Conservation (phyloP, 2,888 invertebrate species). For the Orchesella flavescens region DNA sequence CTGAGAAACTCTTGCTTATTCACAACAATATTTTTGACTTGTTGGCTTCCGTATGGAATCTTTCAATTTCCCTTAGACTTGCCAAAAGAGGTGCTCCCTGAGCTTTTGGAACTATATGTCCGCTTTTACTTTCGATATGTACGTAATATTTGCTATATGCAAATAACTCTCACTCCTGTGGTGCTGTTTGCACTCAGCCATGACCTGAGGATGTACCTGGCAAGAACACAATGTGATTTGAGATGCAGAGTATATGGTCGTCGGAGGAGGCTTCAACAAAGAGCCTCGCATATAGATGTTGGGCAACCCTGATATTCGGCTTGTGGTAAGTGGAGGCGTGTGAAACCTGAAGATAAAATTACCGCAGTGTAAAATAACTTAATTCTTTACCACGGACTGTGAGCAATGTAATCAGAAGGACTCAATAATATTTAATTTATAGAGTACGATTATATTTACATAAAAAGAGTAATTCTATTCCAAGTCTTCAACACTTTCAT, state of each 20-base stretch:
- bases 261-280: not conserved
- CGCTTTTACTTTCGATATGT: constrained; percentile 60
- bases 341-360: not conserved
- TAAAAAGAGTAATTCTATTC: too few relatives aligned
- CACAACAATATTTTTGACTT: constrained; percentile 59
- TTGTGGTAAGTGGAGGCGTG: not conserved
- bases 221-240: constrained; percentile 28
- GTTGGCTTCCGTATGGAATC: constrained; percentile 68
- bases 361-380: not conserved
- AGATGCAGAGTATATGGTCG: not conserved
- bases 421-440: too few relatives aligned
- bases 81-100: constrained; percentile 63
- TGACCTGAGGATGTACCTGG: constrained; percentile 56
- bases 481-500: too few relatives aligned
- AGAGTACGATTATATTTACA: too few relatives aligned
- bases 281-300: not conserved
- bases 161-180: constrained; percentile 64
- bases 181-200: constrained; percentile 62
- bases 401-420: not conserved
- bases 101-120: constrained; percentile 54
- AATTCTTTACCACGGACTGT: not conserved
- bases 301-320: constrained; percentile 15
- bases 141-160: constrained; percentile 53
- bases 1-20: constrained; percentile 67
- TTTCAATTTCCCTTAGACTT: constrained; percentile 65